phyloP scores from a whole-genome alignment of 2,113 vertebrate genomes.

The Cyprinodon brontotheroides region DNA sequence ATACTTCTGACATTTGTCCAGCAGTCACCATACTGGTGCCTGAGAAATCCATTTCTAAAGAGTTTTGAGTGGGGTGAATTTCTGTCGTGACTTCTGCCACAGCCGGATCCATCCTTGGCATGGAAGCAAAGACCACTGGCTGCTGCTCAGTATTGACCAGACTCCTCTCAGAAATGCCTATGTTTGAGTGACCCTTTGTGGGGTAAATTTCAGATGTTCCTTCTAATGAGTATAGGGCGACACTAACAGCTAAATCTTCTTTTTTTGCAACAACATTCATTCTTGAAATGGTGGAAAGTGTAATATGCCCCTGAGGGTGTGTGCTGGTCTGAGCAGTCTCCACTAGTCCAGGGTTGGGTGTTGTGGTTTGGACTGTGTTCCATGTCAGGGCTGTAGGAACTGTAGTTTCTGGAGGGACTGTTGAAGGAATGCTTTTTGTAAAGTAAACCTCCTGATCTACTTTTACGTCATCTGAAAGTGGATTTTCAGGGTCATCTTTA shows the following conservation, averaged over 20 bases:
- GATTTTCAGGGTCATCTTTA: slow-evolving; percentile 23
- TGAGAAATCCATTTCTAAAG: background rate
- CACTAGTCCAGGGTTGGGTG: slow-evolving; percentile 34
- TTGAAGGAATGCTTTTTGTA: slow-evolving; percentile 22
- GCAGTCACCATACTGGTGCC: background rate
- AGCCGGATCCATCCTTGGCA: slow-evolving; percentile 16
- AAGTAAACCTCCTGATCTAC: slow-evolving; percentile 18
- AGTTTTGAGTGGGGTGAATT: background rate
- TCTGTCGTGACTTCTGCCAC: background rate
- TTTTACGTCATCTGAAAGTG: slow-evolving; percentile 29
- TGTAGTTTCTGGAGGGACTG: slow-evolving; percentile 50
- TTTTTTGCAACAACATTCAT: slow-evolving; percentile 22
- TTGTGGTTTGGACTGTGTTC: slow-evolving; percentile 39
- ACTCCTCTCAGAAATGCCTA: slow-evolving; percentile 18
- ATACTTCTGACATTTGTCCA: background rate
- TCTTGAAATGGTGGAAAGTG: slow-evolving; percentile 13
- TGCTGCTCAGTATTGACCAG: slow-evolving; percentile 17
- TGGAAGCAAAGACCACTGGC: slow-evolving; percentile 11
- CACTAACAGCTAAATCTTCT: slow-evolving; percentile 8
- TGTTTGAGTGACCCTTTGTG: slow-evolving; percentile 12
- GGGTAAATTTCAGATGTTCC: slow-evolving; percentile 7
- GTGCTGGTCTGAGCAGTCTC: slow-evolving; percentile 28
- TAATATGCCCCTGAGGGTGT: slow-evolving; percentile 2
- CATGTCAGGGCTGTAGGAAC: slow-evolving; percentile 50
- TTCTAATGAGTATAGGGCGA: slow-evolving; percentile 15